A percentile compares a stretch with the other conserved stretches of the same genome.
Evolutionary conservation across 2,888 invertebrate species (phyloP).

Genomic region (Tigriopus californicus): DNA sequence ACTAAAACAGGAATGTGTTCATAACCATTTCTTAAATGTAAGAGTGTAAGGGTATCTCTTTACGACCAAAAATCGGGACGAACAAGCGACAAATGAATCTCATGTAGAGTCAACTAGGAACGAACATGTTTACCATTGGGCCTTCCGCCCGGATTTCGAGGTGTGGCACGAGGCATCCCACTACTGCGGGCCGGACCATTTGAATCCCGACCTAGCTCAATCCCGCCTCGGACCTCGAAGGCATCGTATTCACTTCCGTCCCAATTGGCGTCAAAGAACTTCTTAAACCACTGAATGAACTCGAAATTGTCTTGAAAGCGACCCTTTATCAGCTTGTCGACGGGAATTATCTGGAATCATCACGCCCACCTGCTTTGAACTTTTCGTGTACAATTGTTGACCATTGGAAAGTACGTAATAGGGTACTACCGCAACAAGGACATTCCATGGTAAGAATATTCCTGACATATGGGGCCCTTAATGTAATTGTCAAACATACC

Average conservation of each 20-base stretch:
- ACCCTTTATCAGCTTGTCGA: constrained; percentile 96
- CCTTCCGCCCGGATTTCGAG: too few relatives aligned
- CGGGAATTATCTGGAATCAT: constrained; percentile 75
- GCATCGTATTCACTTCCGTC: constrained; percentile 93
- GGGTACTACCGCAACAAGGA: too few relatives aligned
- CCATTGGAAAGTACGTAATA: too few relatives aligned
- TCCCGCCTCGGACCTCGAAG: constrained; percentile 60
- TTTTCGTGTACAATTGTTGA: background rate
- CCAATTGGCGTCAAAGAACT: constrained; percentile 99
- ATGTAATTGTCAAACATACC: too few relatives aligned
- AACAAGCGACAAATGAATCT: too few relatives aligned
- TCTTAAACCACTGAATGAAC: constrained; percentile 99
- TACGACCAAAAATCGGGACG: too few relatives aligned
- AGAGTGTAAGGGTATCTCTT: background rate
- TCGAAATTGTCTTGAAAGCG: constrained; percentile 99
- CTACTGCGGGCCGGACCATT: too few relatives aligned
- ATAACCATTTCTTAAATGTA: background rate
- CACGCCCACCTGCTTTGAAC: constrained; percentile 9
- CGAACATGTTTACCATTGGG: too few relatives aligned
- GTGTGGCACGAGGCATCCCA: too few relatives aligned
- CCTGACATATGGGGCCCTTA: too few relatives aligned
- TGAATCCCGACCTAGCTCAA: constrained; percentile 25
- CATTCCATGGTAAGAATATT: too few relatives aligned
- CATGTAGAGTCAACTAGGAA: too few relatives aligned
- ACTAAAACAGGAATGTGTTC: background rate